A percentile compares a stretch with the other conserved stretches of the same genome.
Conservation (phyloP, 2,113 vertebrate species). For the Alligator mississippiensis region DNA sequence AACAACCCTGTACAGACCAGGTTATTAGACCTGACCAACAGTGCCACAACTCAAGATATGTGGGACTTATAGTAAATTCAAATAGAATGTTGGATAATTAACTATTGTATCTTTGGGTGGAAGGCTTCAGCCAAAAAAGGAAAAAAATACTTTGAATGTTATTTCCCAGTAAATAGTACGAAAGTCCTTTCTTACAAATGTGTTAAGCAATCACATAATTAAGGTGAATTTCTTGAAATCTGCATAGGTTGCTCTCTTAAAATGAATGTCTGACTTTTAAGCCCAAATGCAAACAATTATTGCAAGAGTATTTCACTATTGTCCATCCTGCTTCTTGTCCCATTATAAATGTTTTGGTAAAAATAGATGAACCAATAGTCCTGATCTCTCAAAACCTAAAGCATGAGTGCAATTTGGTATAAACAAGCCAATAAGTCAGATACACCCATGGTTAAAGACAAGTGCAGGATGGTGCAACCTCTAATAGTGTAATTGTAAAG, state of each 20-base stretch:
- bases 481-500: neutral
- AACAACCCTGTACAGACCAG: neutral
- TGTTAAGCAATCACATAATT: neutral
- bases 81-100: neutral
- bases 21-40: neutral
- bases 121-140: neutral
- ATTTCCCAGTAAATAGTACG: neutral
- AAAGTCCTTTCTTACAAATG: neutral
- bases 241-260: neutral
- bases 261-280: neutral
- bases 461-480: neutral
- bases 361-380: neutral
- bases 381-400: neutral
- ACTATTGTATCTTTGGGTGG: neutral
- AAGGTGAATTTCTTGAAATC: neutral
- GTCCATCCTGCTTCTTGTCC: neutral
- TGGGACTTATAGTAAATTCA: rapidly evolving
- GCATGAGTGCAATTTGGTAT: neutral
- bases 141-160: neutral
- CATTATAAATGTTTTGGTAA: neutral
- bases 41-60: neutral
- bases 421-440: neutral
- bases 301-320: neutral
- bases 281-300: neutral
- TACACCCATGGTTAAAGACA: neutral